A percentile compares a stretch with the other conserved stretches of the same genome.
Evolutionary conservation across 2,113 vertebrate genomes (phyloP).

Genomic region (Pteronura brasiliensis): DNA sequence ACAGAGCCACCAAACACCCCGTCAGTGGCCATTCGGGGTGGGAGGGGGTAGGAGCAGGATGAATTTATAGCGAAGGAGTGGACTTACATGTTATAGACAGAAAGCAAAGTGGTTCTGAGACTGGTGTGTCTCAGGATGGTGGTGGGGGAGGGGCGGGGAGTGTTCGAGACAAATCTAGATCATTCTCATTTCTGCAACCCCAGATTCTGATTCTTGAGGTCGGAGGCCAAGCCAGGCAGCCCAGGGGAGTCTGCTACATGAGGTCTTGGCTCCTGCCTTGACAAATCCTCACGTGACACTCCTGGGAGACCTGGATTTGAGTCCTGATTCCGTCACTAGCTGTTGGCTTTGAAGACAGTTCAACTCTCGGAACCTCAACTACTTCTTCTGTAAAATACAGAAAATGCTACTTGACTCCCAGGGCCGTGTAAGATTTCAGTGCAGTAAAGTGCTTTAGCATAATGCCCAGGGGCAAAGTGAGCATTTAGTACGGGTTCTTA

Average conservation of each 20-base stretch:
- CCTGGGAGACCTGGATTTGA: background rate
- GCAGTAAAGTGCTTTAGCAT: background rate
- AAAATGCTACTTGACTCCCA: background rate
- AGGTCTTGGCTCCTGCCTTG: background rate
- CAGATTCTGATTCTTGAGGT: background rate
- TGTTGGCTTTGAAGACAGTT: background rate
- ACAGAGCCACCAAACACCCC: background rate
- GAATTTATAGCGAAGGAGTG: background rate
- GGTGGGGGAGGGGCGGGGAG: background rate
- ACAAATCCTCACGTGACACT: rapidly evolving
- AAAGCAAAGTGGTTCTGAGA: background rate
- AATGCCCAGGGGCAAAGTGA: background rate
- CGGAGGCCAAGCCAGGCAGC: too few species aligned
- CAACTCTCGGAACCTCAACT: background rate
- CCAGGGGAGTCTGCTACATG: background rate
- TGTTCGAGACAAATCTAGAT: background rate
- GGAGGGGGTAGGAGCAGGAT: background rate
- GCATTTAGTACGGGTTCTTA: background rate
- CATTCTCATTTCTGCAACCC: background rate
- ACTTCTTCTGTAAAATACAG: background rate
- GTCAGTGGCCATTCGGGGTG: background rate
- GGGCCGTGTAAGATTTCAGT: background rate
- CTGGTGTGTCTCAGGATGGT: background rate
- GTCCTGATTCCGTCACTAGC: background rate
- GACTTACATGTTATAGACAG: background rate